Base-by-base conservation (phyloP, 2,113 vertebrate species). In the Nipponia nippon region DNA sequence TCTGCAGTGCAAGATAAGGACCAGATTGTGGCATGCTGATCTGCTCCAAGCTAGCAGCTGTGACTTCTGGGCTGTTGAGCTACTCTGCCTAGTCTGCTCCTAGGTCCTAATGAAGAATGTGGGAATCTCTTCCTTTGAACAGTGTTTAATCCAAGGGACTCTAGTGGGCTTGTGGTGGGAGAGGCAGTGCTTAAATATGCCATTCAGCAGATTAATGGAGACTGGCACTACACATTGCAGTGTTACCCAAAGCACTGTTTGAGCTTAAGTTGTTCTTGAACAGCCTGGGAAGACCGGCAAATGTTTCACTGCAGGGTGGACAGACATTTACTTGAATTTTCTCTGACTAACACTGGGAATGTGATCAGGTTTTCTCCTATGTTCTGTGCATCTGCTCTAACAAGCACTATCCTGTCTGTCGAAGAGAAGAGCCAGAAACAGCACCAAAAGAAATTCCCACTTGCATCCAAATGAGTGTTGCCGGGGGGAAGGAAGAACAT, bases 391-490 rank as follows among this genome's bases (percentile, higher is more conserved):
- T 93, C 95, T 92, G 83, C 32, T 94, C 86, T 88, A 88, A 90
- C 90, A 93, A 94, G 50, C 53, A 26, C n/a, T 86, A 61, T 90
- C 36, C 90, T 84, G 83, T 87, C 90, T 95, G 63, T 69, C 0
- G 5, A 89, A 85, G 52, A 69, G 59, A 86, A 71, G 75, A 95
- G 83, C 81, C 65, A 95, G 75, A 73, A 94, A 89, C 84, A 82
- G 44, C 91, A 87, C 55, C 78, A 79, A 69, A 82, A 95, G 86
- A 87, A 91, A 95, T 96, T 92, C 92, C 90, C 58, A 21, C 86
- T 96, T 94, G 92, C 87, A 89, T 97, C 77, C 70, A 92, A 94
- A 94, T 87, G 81, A 95, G 16, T 42, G 25, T 70, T 93, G 91
- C 94, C 27, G 2, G 40, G 66, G 80, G 91, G 40, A 85, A 92